A percentile compares a stretch with the other conserved stretches of the same genome.
These are phyloP conservation scores for Cephalopterus ornatus DNA, from an alignment of 2,113 vertebrate species.

Conservation along the genomic window DNA sequence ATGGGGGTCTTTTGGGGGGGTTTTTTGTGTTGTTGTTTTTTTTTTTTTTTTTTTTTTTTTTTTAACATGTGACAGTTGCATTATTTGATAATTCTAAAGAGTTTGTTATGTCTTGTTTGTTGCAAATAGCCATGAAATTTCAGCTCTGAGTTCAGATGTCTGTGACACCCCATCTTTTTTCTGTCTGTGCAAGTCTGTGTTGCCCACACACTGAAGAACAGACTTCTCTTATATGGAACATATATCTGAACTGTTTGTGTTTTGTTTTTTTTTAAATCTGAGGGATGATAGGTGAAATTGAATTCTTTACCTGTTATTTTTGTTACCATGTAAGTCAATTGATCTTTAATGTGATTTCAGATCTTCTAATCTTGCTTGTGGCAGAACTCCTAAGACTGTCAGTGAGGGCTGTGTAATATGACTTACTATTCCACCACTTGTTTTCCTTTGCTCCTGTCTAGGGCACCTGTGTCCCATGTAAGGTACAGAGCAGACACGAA, in stretches of 20 bases:
- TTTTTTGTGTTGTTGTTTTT: too few species aligned
- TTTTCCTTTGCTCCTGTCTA: neutral
- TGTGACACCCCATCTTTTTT: neutral
- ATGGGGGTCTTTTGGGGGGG: too few species aligned
- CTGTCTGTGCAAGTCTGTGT: neutral
- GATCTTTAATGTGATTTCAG: neutral
- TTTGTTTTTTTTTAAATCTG: neutral
- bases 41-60: too few species aligned
- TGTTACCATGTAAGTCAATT: neutral
- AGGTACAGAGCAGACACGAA: neutral
- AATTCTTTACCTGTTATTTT: neutral
- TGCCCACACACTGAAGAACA: neutral
- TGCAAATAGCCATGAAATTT: neutral
- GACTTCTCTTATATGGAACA: neutral
- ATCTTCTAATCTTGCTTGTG: neutral
- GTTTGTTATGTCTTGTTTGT: neutral
- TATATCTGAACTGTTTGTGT: neutral
- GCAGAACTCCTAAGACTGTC: neutral
- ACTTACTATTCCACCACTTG: neutral
- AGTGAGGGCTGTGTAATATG: neutral
- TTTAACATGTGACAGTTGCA: neutral
- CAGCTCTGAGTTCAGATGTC: neutral
- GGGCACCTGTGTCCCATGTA: neutral
- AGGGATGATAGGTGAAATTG: neutral
- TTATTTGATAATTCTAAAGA: neutral